A percentile compares a stretch with the other conserved stretches of the same genome.
Evolutionary conservation across 1,140 invertebrate genomes (phyloP).

Genomic region (Eriocheir sinensis): DNA sequence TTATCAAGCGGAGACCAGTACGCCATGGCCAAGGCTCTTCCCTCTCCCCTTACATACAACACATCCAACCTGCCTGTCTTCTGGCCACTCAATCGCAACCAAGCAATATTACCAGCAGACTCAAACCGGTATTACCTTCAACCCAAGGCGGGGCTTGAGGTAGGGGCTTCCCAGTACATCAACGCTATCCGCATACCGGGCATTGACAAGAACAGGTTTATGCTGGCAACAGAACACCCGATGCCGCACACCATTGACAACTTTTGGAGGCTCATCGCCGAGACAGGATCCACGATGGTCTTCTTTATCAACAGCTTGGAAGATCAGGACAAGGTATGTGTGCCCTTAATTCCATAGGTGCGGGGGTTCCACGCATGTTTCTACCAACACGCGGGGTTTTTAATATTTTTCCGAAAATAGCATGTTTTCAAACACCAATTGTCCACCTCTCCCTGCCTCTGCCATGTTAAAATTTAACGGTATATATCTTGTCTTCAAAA

Average conservation of each 20-base stretch:
- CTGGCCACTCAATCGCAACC: constrained; percentile 34
- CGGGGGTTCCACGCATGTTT: too few species aligned
- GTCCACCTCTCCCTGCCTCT: too few species aligned
- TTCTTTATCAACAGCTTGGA: constrained; percentile 55
- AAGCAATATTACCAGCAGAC: constrained; percentile 33
- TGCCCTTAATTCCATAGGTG: too few species aligned
- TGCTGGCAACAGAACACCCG: constrained; percentile 69
- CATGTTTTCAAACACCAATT: too few species aligned
- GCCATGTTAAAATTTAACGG: too few species aligned
- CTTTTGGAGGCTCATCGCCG: constrained; percentile 69
- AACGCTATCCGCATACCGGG: constrained; percentile 63
- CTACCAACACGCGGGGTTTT: too few species aligned
- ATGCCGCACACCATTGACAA: background rate
- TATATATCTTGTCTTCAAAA: too few species aligned
- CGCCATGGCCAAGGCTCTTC: constrained; percentile 51
- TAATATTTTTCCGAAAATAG: too few species aligned
- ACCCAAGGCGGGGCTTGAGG: background rate
- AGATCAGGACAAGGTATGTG: constrained; percentile 26
- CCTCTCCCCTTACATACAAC: constrained; percentile 26
- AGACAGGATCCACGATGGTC: constrained; percentile 45
- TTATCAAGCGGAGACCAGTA: background rate
- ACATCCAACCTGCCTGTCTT: background rate
- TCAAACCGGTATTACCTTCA: constrained; percentile 31
- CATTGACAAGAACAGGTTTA: background rate
- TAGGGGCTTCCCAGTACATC: constrained; percentile 63